Evolutionary conservation across 2,113 vertebrate species (phyloP).

Genomic region (Alouatta palliata): DNA sequence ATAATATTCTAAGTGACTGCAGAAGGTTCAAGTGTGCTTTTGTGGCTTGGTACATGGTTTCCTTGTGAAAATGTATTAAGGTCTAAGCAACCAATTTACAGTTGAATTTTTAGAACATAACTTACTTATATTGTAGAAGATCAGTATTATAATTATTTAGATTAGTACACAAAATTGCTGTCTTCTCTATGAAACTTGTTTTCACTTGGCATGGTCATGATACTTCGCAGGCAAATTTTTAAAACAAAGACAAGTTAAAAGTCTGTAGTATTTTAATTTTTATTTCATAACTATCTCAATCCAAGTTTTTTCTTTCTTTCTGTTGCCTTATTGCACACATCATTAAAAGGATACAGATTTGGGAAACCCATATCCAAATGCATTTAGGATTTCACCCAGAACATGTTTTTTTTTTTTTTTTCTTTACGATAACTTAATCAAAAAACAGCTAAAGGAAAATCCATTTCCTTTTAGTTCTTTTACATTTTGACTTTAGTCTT

Average conservation of each 20-base stretch:
- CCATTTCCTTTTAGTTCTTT: constrained; percentile 4
- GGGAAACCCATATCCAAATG: background rate
- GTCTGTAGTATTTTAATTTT: background rate
- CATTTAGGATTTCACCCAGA: background rate
- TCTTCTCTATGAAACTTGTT: constrained; percentile 24
- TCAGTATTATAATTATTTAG: constrained; percentile 29
- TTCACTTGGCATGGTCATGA: background rate
- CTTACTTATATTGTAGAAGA: background rate
- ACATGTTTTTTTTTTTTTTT: constrained; percentile 3
- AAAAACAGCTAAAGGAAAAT: background rate
- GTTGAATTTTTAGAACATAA: background rate
- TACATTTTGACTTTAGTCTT: background rate
- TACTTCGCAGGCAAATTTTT: background rate
- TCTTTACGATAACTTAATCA: background rate
- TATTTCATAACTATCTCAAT: background rate
- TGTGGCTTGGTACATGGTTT: background rate
- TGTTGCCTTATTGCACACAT: background rate
- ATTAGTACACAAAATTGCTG: constrained; percentile 18
- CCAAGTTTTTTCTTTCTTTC: background rate
- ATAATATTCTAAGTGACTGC: background rate
- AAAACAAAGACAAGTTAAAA: constrained; percentile 42
- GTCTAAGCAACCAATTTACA: constrained; percentile 18
- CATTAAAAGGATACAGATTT: background rate
- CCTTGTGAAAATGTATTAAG: background rate
- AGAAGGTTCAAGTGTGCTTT: background rate